phyloP scores from a whole-genome alignment of 2,888 invertebrate genomes.

The Dasypolia templi region DNA sequence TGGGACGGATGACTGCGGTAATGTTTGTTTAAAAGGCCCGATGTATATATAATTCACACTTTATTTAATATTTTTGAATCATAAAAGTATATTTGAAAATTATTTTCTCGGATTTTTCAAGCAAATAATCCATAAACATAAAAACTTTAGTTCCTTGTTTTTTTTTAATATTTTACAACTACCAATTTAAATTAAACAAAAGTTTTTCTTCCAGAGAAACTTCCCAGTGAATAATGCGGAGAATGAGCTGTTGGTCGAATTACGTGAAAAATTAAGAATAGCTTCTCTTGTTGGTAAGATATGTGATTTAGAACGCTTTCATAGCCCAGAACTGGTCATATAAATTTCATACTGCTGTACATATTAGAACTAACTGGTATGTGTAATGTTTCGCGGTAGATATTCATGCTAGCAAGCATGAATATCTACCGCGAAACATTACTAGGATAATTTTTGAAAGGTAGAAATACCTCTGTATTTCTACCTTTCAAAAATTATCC shows the following conservation, averaged over 20 bases:
- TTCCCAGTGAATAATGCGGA: slow-evolving; percentile 76
- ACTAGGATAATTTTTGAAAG: too few relatives aligned
- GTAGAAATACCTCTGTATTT: too few relatives aligned
- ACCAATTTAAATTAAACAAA: not conserved
- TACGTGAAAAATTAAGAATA: slow-evolving; percentile 76
- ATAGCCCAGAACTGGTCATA: not conserved
- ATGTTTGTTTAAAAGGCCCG: not conserved
- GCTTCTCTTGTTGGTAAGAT: slow-evolving; percentile 75
- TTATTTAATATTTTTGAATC: not conserved
- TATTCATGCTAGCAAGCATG: not conserved
- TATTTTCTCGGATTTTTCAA: not conserved
- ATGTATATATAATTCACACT: not conserved
- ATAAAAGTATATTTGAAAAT: not conserved
- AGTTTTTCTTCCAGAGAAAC: slow-evolving; percentile 70
- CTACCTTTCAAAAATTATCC: too few relatives aligned
- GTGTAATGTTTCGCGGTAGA: not conserved
- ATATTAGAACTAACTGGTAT: too few relatives aligned
- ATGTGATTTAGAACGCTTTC: not conserved
- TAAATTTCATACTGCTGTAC: too few relatives aligned
- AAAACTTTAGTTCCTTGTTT: too few relatives aligned
- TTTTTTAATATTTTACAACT: not conserved
- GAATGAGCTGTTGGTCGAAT: slow-evolving; percentile 68
- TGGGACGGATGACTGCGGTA: too few relatives aligned
- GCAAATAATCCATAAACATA: too few relatives aligned
- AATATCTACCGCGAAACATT: not conserved